A percentile compares a stretch with the other conserved stretches of the same genome.
These are phyloP conservation scores for Etia nguti DNA, from an alignment of 2,113 vertebrate species.

Conservation along the genomic window DNA sequence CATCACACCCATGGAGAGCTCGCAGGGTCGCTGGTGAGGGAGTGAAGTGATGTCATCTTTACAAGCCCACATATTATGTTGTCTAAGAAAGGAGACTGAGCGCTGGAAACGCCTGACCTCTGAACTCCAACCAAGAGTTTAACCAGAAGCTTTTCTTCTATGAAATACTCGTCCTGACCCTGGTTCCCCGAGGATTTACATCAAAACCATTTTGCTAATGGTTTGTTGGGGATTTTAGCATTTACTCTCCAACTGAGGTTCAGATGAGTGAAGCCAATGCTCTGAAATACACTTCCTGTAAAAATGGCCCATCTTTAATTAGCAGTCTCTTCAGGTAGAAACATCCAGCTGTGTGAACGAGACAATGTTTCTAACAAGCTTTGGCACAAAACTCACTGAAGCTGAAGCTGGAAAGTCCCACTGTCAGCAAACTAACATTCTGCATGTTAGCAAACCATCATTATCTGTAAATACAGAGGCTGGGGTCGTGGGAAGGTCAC, in stretches of 20 bases:
- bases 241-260: neutral
- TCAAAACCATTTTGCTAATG: neutral
- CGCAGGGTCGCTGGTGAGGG: neutral
- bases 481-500: neutral
- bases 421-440: neutral
- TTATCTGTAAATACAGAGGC: neutral
- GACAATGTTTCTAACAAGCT: neutral
- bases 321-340: neutral
- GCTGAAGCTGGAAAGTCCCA: neutral
- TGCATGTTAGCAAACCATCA: neutral
- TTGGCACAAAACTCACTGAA: neutral
- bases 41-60: slow-evolving; percentile 36
- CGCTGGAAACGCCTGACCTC: neutral
- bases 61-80: neutral
- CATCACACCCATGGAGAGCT: slow-evolving; percentile 31
- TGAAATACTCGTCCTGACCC: neutral
- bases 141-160: neutral
- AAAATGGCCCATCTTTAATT: neutral
- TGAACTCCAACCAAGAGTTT: neutral
- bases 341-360: neutral
- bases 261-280: neutral
- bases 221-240: neutral
- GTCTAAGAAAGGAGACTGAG: neutral
- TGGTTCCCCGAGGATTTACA: neutral
- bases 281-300: neutral